A percentile compares a stretch with the other conserved stretches of the same genome.
phyloP scores from a whole-genome alignment of 2,888 invertebrate species.

The Oxystoma pomonae region DNA sequence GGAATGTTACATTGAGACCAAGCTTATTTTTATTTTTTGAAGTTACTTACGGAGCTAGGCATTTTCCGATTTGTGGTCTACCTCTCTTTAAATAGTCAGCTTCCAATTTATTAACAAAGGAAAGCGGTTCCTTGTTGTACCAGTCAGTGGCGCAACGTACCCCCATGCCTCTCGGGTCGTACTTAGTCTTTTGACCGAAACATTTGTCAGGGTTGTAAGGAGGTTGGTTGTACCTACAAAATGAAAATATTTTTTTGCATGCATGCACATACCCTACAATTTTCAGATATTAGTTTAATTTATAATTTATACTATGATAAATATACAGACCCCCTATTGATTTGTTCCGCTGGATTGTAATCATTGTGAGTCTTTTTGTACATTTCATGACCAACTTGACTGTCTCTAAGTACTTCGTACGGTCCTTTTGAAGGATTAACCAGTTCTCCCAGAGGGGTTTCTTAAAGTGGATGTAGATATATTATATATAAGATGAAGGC shows the following conservation, averaged over 20 bases:
- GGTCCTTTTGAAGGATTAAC: conserved; percentile 45
- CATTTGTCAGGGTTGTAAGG: conserved; percentile 47
- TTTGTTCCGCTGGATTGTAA: conserved; percentile 48
- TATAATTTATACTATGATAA: no score
- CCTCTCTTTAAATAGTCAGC: conserved; percentile 45
- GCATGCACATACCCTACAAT: no score
- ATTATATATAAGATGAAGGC: no score
- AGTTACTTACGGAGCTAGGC: conserved; percentile 45
- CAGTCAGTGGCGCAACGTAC: conserved; percentile 47
- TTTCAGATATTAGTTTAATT: not conserved
- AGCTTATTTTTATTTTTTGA: conserved; percentile 1
- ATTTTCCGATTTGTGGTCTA: conserved; percentile 45
- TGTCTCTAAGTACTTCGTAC: conserved; percentile 42
- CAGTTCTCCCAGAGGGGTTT: conserved; percentile 38
- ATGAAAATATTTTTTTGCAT: no score
- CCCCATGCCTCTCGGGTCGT: conserved; percentile 51
- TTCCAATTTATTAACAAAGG: conserved; percentile 46
- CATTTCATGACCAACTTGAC: conserved; percentile 45
- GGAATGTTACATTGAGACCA: not conserved
- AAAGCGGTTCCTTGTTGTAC: conserved; percentile 42
- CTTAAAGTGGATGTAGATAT: no score
- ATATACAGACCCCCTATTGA: conserved; percentile 40
- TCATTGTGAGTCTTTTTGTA: conserved; percentile 50
- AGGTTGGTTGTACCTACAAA: conserved; percentile 41
- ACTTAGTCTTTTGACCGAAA: conserved; percentile 48